Percentiles rank a stretch among this genome's conserved stretches.
phyloP scores from a whole-genome alignment of 2,797 vertebrate species.

The Choloepus didactylus region DNA sequence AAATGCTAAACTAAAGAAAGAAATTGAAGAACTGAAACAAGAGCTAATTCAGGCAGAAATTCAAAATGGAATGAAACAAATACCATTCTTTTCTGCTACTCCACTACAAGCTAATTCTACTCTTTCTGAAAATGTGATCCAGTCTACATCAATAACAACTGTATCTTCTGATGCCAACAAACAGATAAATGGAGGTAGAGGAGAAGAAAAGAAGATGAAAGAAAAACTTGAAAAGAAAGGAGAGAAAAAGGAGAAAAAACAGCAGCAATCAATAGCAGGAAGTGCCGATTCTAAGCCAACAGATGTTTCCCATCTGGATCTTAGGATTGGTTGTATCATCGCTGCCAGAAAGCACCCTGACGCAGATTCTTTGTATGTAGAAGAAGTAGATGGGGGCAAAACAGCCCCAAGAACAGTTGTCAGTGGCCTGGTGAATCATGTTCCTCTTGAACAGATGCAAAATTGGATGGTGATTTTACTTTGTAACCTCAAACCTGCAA shows the following conservation, averaged over 20 bases:
- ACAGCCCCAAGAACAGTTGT: constrained; percentile 94
- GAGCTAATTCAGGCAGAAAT: no score
- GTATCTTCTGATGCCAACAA: constrained; percentile 86
- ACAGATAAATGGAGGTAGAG: no score
- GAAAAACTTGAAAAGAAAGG: constrained; percentile 79
- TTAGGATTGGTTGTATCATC: constrained; percentile 95
- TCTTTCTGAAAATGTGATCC: constrained; percentile 78
- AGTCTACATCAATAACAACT: constrained; percentile 76
- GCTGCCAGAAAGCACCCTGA: constrained; percentile 96
- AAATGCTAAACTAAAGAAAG: no score
- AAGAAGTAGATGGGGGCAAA: constrained; percentile 97
- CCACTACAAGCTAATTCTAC: constrained; percentile 82
- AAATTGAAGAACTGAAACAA: no score
- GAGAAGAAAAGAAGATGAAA: no score
- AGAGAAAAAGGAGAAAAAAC: constrained; percentile 93
- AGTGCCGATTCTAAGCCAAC: constrained; percentile 91
- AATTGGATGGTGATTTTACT: no score
- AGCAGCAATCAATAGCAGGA: constrained; percentile 89
- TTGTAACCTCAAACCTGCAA: no score
- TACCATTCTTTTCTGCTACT: constrained; percentile 88
- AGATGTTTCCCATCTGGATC: constrained; percentile 95
- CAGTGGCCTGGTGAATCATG: constrained; percentile 97
- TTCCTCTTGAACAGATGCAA: constrained; percentile 94
- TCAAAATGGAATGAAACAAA: constrained; percentile 89
- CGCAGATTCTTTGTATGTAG: constrained; percentile 96